A percentile compares a stretch with the other conserved stretches of the same genome.
These are phyloP conservation scores for Lycopodina hypogea DNA, from an alignment of 37 sponge, comb jelly and placozoan species.

Conservation along the genomic window DNA sequence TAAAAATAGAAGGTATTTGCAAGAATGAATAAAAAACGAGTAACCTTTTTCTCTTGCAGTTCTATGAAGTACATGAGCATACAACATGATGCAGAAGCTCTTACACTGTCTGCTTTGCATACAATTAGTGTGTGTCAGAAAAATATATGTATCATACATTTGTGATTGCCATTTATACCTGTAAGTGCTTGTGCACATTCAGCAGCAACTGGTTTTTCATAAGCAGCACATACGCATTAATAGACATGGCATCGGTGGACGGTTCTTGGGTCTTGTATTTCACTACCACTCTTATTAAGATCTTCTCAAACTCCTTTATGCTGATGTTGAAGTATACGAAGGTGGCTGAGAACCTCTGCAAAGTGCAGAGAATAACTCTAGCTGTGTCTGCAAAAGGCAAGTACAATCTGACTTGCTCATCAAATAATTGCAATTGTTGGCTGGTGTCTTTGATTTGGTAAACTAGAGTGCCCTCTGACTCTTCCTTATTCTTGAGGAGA, in stretches of 20 bases:
- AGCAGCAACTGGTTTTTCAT: slow-evolving; percentile 25
- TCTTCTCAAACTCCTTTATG: slow-evolving; percentile 10
- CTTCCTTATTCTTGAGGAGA: slow-evolving; percentile 11
- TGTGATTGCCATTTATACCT: background rate
- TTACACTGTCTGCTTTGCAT: no score
- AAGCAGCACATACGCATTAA: slow-evolving; percentile 26
- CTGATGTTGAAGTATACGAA: slow-evolving; percentile 22
- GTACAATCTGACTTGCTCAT: slow-evolving; percentile 24
- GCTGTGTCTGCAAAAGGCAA: slow-evolving; percentile 29
- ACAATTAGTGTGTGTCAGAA: no score
- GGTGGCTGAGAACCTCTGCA: slow-evolving; percentile 10
- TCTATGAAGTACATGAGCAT: no score
- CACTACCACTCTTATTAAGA: background rate
- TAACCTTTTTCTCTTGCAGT: no score
- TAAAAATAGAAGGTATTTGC: background rate
- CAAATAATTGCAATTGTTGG: slow-evolving; percentile 14
- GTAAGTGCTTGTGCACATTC: slow-evolving; percentile 8
- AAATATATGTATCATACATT: no score
- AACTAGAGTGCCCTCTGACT: slow-evolving; percentile 5
- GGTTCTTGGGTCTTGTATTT: slow-evolving; percentile 4
- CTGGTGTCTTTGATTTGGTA: slow-evolving; percentile 46
- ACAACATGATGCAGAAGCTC: no score
- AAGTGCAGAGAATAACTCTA: slow-evolving; percentile 2
- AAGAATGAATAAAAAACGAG: no score
- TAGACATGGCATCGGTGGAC: slow-evolving; percentile 5